phyloP scores from a whole-genome alignment of 2,888 invertebrate genomes.

The Hypsopygia costalis region DNA sequence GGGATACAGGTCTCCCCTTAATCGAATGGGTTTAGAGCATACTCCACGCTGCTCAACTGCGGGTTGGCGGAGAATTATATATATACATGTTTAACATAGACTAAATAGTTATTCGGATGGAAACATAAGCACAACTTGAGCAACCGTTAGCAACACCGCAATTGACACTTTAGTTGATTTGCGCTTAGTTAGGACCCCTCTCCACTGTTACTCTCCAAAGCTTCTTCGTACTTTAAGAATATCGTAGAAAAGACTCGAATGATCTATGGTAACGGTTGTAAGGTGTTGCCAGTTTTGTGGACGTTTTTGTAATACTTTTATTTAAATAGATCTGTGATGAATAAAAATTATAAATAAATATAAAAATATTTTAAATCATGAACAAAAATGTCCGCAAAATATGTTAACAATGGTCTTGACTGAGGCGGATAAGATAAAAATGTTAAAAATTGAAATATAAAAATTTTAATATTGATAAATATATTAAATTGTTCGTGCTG shows the following conservation, averaged over 20 bases:
- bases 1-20: no score
- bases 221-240: constrained; percentile 33
- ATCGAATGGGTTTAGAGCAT: no score
- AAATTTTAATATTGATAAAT: constrained; percentile 16
- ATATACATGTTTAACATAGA: no score
- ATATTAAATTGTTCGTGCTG: constrained; percentile 19
- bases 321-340: constrained; percentile 3
- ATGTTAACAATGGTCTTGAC: constrained; percentile 23
- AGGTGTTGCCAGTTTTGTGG: constrained; percentile 40
- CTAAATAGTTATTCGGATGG: no score
- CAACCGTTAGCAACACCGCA: constrained; percentile 22
- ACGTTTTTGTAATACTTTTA: constrained; percentile 29
- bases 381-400: constrained; percentile 28
- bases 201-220: constrained; percentile 40
- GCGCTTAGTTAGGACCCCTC: constrained; percentile 29
- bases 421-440: constrained; percentile 25
- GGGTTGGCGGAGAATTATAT: no score
- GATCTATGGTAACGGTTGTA: constrained; percentile 26
- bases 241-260: constrained; percentile 38
- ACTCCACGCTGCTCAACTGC: no score
- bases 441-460: constrained; percentile 26
- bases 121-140: no score
- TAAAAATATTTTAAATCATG: background rate
- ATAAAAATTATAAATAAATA: background rate
- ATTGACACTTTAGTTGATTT: constrained; percentile 23